Evolutionary conservation across 2,797 vertebrate species (phyloP).

Genomic region (Chromis chromis): DNA sequence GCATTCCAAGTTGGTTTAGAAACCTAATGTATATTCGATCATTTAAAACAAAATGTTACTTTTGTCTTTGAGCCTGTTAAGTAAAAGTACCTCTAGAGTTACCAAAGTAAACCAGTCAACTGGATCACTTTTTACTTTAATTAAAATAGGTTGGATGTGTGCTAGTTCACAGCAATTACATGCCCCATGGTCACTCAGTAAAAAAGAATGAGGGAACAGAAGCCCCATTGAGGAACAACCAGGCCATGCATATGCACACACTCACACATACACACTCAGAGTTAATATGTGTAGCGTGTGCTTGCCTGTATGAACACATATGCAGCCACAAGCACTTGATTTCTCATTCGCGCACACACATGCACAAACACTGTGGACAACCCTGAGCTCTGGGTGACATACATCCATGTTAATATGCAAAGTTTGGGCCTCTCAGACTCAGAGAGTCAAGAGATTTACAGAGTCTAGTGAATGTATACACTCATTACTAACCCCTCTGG

Average conservation of each 20-base stretch:
- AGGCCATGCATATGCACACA: conserved; percentile 9
- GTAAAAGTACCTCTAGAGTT: conserved; percentile 17
- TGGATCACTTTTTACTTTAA: conserved; percentile 35
- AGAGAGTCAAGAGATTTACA: conserved; percentile 2
- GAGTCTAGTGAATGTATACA: conserved; percentile 11
- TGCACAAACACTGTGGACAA: not conserved
- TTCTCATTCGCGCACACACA: not conserved
- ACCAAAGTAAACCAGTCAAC: conserved; percentile 4
- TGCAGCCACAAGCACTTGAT: conserved; percentile 4
- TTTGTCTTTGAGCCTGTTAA: not conserved
- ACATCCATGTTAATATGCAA: not conserved
- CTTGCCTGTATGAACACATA: conserved; percentile 15
- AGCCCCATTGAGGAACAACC: conserved; percentile 51
- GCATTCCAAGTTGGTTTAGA: conserved; percentile 18
- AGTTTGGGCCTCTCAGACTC: not conserved
- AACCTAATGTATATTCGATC: not conserved
- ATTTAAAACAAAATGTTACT: conserved; percentile 12
- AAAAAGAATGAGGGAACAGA: conserved; percentile 47
- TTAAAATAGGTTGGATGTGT: conserved; percentile 24
- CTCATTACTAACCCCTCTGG: not conserved
- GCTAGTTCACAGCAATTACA: conserved; percentile 38
- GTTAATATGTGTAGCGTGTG: conserved; percentile 22
- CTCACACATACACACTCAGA: conserved; percentile 6
- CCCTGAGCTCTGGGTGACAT: not conserved
- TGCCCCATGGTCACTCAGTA: conserved; percentile 11